These are phyloP conservation scores for Calliopum simillimum DNA, from an alignment of 2,888 invertebrate genomes.

Conservation along the genomic window DNA sequence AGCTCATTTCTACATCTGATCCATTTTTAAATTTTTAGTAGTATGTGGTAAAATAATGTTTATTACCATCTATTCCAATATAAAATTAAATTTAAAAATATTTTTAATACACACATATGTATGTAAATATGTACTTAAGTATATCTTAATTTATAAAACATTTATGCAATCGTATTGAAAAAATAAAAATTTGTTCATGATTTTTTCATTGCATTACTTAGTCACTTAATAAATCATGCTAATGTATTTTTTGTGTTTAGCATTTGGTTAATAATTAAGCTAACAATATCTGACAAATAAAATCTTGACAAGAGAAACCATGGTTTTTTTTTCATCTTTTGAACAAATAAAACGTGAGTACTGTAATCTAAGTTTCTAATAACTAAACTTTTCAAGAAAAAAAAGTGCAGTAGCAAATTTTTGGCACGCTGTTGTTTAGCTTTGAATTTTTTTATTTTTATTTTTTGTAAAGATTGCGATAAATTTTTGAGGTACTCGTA, in stretches of 20 bases:
- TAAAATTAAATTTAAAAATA: too few relatives aligned
- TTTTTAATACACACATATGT: too few relatives aligned
- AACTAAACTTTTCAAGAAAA: slow-evolving; percentile 33
- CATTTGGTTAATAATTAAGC: slow-evolving; percentile 63
- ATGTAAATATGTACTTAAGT: too few relatives aligned
- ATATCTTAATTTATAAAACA: too few relatives aligned
- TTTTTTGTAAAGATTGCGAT: slow-evolving; percentile 51
- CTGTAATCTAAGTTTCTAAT: slow-evolving; percentile 46
- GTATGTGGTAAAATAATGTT: too few relatives aligned
- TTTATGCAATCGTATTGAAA: too few relatives aligned
- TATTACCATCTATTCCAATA: too few relatives aligned
- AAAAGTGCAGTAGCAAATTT: slow-evolving; percentile 64
- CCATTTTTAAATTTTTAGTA: too few relatives aligned
- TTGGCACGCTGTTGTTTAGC: slow-evolving; percentile 62
- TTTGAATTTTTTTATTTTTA: slow-evolving; percentile 45
- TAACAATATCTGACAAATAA: slow-evolving; percentile 63
- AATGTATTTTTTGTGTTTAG: slow-evolving; percentile 50
- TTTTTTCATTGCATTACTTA: background rate
- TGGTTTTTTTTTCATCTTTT: slow-evolving; percentile 38
- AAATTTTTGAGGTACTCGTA: slow-evolving; percentile 32
- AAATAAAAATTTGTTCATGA: too few relatives aligned
- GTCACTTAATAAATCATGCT: slow-evolving; percentile 35
- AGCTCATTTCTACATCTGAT: too few relatives aligned
- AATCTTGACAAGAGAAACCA: slow-evolving; percentile 58
- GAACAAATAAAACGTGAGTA: slow-evolving; percentile 64